Base-by-base conservation (phyloP, 2,888 invertebrate genomes). In the Drosophila percnosoma region DNA sequence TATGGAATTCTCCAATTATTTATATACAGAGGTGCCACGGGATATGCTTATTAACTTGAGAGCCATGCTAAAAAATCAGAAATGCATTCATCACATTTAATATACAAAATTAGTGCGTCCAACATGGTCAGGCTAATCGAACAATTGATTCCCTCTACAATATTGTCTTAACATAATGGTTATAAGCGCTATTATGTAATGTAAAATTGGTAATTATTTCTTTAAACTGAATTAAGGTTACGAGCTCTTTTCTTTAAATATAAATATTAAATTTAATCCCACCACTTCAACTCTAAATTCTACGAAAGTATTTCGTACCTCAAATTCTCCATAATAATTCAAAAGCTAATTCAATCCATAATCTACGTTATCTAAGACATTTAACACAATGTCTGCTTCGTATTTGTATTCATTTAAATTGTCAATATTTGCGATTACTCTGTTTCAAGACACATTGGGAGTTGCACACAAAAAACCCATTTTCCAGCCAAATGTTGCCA, bases 1-100 rank as follows among this genome's bases (percentile, higher is more conserved):
- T 60, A 57, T 49, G 65, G 73, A 65, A 75, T 75, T 58, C 65
- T 58, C 38, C 57, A 76, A 65, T 71, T 70, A 68, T 57, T 36
- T 55, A 13, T 40, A 21, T 63, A 77, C 62, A 67, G 59, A 60
- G 65, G 55, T 80, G 80, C 53, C 24, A n/a, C 48, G 63, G 45
- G 62, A 68, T 65, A 62, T 68, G 68, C 18, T 75, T 58, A 70
- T 67, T 71, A 71, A 64, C 67, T 62, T 63, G 66, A 68, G 52
- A 66, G 60, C 49, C 61, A 42, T 67, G 24, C 21, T 4, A 42
- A 24, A 36, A 65, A 53, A 29, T 34, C 33, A 29, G 29, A 24
- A 31, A 33, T 24, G 29, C 29, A 29, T 51, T 27, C 2, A 18
- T 29, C 29, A 15, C 21, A 53, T 21, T 33, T 33, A 29, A 34